Conservation (phyloP, 23 tunicate species). For the Diplosoma virens region DNA sequence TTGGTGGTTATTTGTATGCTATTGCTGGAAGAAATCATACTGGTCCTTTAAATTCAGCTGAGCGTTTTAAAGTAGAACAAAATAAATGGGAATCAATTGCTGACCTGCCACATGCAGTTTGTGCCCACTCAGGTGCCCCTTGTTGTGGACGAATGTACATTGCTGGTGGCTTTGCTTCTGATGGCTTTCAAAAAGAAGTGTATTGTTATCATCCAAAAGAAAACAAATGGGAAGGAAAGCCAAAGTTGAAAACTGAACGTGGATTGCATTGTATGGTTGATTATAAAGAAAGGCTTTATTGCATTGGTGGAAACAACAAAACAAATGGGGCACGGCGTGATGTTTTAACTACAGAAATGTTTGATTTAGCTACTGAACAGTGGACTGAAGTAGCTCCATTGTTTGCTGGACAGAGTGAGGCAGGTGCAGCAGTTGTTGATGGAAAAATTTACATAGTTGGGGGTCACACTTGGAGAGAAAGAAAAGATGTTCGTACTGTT, state of each 20-base stretch:
- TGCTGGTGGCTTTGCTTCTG: constrained; percentile 99
- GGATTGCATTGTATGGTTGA: constrained; percentile 99
- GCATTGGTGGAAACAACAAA: constrained; percentile 99
- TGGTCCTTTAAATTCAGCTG: constrained; percentile 94
- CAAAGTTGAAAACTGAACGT: constrained; percentile 88
- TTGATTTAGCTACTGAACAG: constrained; percentile 73
- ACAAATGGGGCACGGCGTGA: constrained; percentile 87
- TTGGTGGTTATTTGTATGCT: constrained; percentile 95
- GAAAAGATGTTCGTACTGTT: constrained; percentile 99
- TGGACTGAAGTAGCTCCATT: constrained; percentile 99
- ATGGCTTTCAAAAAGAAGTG: constrained; percentile 96
- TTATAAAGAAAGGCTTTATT: constrained; percentile 69
- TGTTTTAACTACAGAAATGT: constrained; percentile 93
- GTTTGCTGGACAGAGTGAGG: constrained; percentile 98
- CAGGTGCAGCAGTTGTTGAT: constrained; percentile 98
- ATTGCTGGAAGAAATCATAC: constrained; percentile 96
- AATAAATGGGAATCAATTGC: constrained; percentile 91
- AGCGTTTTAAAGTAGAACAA: constrained; percentile 85
- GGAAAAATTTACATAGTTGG: constrained; percentile 93
- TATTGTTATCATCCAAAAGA: constrained; percentile 90
- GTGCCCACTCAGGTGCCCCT: constrained; percentile 99
- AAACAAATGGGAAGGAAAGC: constrained; percentile 94
- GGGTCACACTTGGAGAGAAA: constrained; percentile 99
- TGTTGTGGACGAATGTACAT: constrained; percentile 81
- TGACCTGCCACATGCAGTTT: constrained; percentile 97